phyloP scores from a whole-genome alignment of 2,888 invertebrate genomes.

The Leucophenga montana region DNA sequence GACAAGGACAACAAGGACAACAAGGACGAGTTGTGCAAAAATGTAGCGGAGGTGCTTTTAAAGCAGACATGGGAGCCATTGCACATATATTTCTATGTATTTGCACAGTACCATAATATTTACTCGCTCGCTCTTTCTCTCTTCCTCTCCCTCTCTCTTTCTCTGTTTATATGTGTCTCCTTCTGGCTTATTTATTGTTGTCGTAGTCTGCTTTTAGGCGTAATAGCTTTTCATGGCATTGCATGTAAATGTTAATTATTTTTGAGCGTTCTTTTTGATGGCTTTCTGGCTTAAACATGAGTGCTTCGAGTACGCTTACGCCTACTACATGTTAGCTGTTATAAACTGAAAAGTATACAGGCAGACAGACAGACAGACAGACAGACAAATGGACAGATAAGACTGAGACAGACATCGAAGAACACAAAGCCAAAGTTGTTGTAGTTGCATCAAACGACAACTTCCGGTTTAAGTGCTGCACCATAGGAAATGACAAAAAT shows the following conservation, averaged over 20 bases:
- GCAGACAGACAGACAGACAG: background rate
- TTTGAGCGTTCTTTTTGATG: constrained; percentile 4
- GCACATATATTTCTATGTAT: background rate
- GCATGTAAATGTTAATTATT: constrained; percentile 15
- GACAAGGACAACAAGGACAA: too few relatives aligned
- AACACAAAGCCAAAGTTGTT: background rate
- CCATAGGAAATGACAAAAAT: background rate
- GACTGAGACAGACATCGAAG: background rate
- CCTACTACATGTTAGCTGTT: background rate
- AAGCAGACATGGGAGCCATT: constrained; percentile 1
- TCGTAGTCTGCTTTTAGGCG: constrained; percentile 8
- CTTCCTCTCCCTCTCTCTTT: background rate
- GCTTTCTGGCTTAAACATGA: too few relatives aligned
- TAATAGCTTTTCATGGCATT: constrained; percentile 13
- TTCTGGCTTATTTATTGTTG: background rate
- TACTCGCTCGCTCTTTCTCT: too few relatives aligned
- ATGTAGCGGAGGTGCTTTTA: background rate
- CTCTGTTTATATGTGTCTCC: background rate
- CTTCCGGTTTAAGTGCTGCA: constrained; percentile 14
- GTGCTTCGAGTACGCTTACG: too few relatives aligned
- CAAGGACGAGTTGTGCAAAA: too few relatives aligned
- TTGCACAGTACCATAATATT: too few relatives aligned
- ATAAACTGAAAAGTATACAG: background rate
- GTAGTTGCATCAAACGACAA: constrained; percentile 10
- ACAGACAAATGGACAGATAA: background rate